Base-by-base conservation (phyloP, 1,140 invertebrate species). In the Cylas formicarius region DNA sequence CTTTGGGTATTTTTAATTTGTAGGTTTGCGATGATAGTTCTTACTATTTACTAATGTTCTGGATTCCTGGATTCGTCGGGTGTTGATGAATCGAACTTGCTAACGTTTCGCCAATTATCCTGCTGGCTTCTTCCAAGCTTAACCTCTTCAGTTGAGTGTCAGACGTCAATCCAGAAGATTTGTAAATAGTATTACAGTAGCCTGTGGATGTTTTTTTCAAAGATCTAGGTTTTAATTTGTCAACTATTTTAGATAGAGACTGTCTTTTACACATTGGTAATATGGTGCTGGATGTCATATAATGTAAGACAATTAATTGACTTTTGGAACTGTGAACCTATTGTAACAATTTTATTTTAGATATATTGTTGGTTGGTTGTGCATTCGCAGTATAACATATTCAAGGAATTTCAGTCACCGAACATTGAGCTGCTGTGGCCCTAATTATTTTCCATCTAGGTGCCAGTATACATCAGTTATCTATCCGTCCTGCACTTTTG, bases 321-420 rank as follows among this genome's bases (percentile, higher is more conserved):
- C 22, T 3, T 44, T 23, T 4, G 5, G 20, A 22, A 35, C 6
- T 6, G n/a, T n/a, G n/a, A n/a, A n/a, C n/a, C n/a, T n/a, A n/a
- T n/a, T n/a, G n/a, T 41, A 13, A 32, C 13, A 31, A 51, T 54
- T 53, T 51, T 55, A 54, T 78, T 80, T 50, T 69, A 90, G 86
- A 74, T 86, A 17, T 90, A 92, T 60, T 90, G 85, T 58, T 86
- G 86, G 79, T 56, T 90, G 1, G 86, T 84, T 45, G 86, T 90
- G 7, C 78, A 53, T 17, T 57, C 86, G 0, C 82, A 87, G 57
- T 91, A 90, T 62, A 80, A 86, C 69, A 73, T 86, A 37, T 82
- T 88, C 54, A 72, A 81, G 53, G 69, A 81, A 45, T 70, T 84
- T 61, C 86, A 90, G 53, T 85, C 84, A 34, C 86, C 87, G n/a